These are phyloP conservation scores for Mustela nigripes DNA, from an alignment of 2,113 vertebrate species.

Conservation along the genomic window DNA sequence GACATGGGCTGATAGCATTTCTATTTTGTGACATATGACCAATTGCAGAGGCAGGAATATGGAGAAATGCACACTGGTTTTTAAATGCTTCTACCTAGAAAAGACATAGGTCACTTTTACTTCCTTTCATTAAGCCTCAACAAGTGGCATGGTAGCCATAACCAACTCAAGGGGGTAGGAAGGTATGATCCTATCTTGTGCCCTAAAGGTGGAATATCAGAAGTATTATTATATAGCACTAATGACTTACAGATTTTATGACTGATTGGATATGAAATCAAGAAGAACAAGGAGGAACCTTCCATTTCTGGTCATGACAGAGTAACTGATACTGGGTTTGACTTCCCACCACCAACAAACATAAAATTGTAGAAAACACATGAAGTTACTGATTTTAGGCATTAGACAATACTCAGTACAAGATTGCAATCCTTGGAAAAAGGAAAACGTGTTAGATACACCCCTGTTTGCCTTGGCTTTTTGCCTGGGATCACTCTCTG, in stretches of 20 bases:
- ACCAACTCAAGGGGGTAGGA: not conserved
- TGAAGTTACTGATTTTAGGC: not conserved
- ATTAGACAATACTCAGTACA: not conserved
- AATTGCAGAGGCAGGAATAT: too few relatives aligned
- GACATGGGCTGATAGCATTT: not conserved
- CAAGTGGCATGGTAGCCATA: not conserved
- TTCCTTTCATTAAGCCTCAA: not conserved
- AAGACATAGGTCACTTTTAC: not conserved
- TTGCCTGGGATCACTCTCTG: not conserved
- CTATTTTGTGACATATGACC: not conserved
- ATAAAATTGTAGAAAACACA: not conserved
- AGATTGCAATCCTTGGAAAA: not conserved
- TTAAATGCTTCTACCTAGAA: not conserved
- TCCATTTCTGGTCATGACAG: not conserved
- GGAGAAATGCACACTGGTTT: not conserved
- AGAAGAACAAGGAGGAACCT: not conserved
- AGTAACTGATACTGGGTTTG: not conserved
- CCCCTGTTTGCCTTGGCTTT: not conserved
- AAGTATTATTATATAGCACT: not conserved
- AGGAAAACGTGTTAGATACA: rapidly evolving
- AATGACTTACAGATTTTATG: not conserved
- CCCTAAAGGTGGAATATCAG: not conserved
- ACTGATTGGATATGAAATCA: not conserved
- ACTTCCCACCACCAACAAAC: too few relatives aligned
- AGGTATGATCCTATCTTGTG: not conserved